Conservation (phyloP, 2,797 vertebrate genomes). For the Schizopygopsis malacanthus region DNA sequence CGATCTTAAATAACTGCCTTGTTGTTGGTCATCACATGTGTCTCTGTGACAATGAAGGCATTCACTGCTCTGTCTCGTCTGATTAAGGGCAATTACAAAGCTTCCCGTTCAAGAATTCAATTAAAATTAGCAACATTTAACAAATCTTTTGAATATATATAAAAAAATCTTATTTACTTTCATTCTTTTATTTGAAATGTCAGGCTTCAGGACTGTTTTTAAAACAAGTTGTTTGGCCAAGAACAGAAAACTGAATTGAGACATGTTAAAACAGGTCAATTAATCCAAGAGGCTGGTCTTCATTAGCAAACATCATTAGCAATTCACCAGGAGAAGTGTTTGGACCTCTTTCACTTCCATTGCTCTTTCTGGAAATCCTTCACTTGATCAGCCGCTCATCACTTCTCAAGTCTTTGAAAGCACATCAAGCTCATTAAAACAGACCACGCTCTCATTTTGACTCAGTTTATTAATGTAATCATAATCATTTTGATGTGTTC, state of each 20-base stretch:
- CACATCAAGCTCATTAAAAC: slow-evolving; percentile 5
- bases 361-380: slow-evolving; percentile 15
- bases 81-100: not conserved
- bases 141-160: not conserved
- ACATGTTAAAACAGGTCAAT: not conserved
- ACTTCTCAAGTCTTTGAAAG: slow-evolving; percentile 5
- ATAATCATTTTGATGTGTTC: slow-evolving; percentile 1
- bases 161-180: not conserved
- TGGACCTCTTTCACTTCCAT: not conserved
- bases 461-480: not conserved
- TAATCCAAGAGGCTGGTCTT: slow-evolving; percentile 14
- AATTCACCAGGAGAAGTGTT: not conserved
- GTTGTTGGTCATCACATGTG: not conserved
- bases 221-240: not conserved
- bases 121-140: not conserved
- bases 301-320: not conserved
- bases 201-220: not conserved
- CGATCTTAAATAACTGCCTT: not conserved
- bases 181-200: not conserved
- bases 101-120: not conserved
- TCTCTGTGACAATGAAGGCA: not conserved
- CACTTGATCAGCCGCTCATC: slow-evolving; percentile 1
- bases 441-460: not conserved
- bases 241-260: too few species aligned
- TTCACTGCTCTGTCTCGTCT: not conserved